Evolutionary conservation across 2,797 vertebrate species (phyloP), one percentile per base, ranked within the genome.

Genomic region (Galago senegalensis): DNA sequence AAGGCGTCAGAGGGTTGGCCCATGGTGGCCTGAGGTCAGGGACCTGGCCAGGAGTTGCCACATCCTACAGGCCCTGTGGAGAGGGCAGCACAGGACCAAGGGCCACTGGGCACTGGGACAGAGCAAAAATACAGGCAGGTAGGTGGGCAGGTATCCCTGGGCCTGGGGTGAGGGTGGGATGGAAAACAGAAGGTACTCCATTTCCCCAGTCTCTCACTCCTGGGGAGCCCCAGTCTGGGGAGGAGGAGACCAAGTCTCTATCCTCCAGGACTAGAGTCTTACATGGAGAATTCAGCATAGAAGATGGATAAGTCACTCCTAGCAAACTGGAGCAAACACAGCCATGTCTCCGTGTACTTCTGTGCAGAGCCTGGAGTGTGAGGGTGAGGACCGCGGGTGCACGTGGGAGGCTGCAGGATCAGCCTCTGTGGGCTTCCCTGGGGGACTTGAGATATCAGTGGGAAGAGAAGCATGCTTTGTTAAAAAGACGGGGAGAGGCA

Each of bases 1-100:
- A 37, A 69, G 83, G 93, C 75, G 76, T 70, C 80, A 87, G 83
- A 77, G 76, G 69, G 79, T 56, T 90, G 63, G 86, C 53, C n/a
- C 6, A 7, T 2, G 13, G 31, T 16, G 58, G 60, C 84, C 92
- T 16, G 18, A 46, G 82, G 90, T 94, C 93, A 70, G 69, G 13
- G 27, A 14, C 29, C 88, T 60, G 61, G 73, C 69, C 27, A 4
- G 10, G 63, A 34, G 43, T 56, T 23, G 20, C 72, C 77, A 0
- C 1, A 7, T 43, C 43, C 25, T 76, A 23, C 25, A 17, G 25
- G 27, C 20, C 27, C 40, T 69, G 82, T 16, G 0, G 12, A 16
- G 58, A 75, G 37, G 61, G 40, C 60, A 67, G 25, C 75, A 31
- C 79, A 76, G 63, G 7, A 63, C 72, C 2, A 2, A 11, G 73